These are phyloP conservation scores for Fulica atra DNA, from an alignment of 2,113 vertebrate genomes.

Conservation along the genomic window DNA sequence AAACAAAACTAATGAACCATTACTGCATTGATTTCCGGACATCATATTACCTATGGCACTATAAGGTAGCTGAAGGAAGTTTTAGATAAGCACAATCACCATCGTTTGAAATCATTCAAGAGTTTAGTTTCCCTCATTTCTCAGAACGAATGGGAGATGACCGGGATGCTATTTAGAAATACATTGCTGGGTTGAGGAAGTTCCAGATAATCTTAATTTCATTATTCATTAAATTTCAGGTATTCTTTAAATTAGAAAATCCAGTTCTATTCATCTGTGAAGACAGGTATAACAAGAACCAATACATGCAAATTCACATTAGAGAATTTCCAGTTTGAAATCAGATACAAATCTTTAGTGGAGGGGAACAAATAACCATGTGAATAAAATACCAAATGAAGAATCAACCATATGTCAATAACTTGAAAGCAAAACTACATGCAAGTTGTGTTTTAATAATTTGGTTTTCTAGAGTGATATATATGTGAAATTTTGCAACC, in stretches of 20 bases:
- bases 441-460: not conserved
- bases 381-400: not conserved
- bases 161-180: not conserved
- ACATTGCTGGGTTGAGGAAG: not conserved
- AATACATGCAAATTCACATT: not conserved
- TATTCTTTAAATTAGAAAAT: not conserved
- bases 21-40: not conserved
- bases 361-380: not conserved
- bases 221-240: not conserved
- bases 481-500: not conserved
- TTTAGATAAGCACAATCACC: not conserved
- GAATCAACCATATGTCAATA: not conserved
- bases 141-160: not conserved
- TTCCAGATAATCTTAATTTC: not conserved
- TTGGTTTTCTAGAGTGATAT: not conserved
- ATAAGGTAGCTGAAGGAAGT: not conserved
- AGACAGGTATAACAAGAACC: not conserved
- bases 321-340: not conserved
- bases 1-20: not conserved
- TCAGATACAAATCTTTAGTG: not conserved
- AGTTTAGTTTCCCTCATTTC: not conserved
- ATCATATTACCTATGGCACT: not conserved
- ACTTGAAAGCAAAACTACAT: not conserved
- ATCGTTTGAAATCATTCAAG: not conserved
- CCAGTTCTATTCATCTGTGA: not conserved